These are phyloP conservation scores for Drosophila multiciliata DNA, from an alignment of 2,888 invertebrate genomes.

Conservation along the genomic window DNA sequence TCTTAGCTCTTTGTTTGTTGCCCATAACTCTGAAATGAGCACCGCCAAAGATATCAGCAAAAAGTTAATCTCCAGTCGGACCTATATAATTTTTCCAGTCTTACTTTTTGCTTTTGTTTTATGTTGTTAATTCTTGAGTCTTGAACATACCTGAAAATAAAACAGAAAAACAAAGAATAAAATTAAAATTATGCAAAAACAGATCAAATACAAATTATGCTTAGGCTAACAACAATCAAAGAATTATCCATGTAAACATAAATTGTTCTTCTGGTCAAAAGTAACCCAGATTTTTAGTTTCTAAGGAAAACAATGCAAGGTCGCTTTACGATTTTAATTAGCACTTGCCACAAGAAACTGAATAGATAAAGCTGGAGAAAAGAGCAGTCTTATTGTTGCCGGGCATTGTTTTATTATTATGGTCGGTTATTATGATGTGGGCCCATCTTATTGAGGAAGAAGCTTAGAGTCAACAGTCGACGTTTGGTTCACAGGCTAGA, in stretches of 20 bases:
- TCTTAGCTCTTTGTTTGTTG: background rate
- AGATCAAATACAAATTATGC: conserved; percentile 34
- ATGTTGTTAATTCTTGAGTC: background rate
- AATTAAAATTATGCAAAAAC: conserved; percentile 12
- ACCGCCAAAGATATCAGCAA: background rate
- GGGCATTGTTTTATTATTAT: conserved; percentile 35
- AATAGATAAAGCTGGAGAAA: conserved; percentile 42
- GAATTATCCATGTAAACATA: conserved; percentile 23
- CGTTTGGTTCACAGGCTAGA: conserved; percentile 33
- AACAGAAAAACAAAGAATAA: conserved; percentile 9
- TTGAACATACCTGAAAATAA: conserved; percentile 59
- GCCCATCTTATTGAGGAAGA: conserved; percentile 9
- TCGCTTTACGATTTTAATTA: conserved; percentile 20
- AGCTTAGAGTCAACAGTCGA: background rate
- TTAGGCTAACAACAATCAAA: background rate
- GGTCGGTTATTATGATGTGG: conserved; percentile 18
- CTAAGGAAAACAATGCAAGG: conserved; percentile 52
- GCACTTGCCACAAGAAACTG: conserved; percentile 34
- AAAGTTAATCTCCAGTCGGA: background rate
- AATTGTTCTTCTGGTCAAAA: conserved; percentile 14
- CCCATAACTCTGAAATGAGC: background rate
- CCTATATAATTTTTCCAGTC: background rate
- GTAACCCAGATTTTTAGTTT: conserved; percentile 19
- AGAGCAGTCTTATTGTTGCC: conserved; percentile 36
- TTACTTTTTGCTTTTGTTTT: background rate